A percentile compares a stretch with the other conserved stretches of the same genome.
Evolutionary conservation across 2,113 vertebrate genomes (phyloP).

Genomic region (Proterorhinus semilunaris): DNA sequence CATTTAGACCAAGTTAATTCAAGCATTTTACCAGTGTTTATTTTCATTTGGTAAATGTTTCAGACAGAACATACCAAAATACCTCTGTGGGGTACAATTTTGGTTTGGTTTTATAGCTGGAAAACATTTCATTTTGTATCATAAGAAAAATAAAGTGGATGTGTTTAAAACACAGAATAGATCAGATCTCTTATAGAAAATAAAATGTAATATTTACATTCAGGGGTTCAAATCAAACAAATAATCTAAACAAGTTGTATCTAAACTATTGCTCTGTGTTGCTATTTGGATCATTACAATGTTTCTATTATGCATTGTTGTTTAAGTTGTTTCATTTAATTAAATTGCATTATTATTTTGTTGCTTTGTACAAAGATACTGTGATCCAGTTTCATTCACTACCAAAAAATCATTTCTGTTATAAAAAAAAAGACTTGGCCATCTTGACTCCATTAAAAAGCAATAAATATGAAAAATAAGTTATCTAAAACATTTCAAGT

Average conservation of each 20-base stretch:
- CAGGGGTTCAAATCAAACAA: constrained; percentile 19
- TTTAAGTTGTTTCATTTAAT: too few relatives aligned
- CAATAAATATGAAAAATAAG: constrained; percentile 79
- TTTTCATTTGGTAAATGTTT: constrained; percentile 43
- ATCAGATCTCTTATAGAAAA: constrained; percentile 42
- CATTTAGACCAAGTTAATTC: constrained; percentile 17
- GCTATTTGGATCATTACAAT: constrained; percentile 6
- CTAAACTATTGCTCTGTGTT: constrained; percentile 30
- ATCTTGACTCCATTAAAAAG: constrained; percentile 42
- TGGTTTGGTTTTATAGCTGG: constrained; percentile 23
- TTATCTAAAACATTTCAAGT: constrained; percentile 72
- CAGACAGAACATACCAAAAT: constrained; percentile 2
- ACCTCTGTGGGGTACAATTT: constrained; percentile 9
- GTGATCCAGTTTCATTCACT: constrained; percentile 13
- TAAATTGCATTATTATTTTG: constrained; percentile 1
- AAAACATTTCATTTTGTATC: constrained; percentile 16
- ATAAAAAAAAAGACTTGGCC: constrained; percentile 41
- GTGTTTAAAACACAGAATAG: constrained; percentile 31
- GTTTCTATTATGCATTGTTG: constrained; percentile 4
- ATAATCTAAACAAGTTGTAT: constrained; percentile 28
- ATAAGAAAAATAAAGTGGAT: constrained; percentile 28
- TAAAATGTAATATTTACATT: constrained; percentile 57
- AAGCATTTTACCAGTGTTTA: constrained; percentile 20
- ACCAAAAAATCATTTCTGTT: constrained; percentile 21
- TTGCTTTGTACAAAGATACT: constrained; percentile 13